Conservation (phyloP, 2,888 invertebrate species). For the Leucoma salicis region DNA sequence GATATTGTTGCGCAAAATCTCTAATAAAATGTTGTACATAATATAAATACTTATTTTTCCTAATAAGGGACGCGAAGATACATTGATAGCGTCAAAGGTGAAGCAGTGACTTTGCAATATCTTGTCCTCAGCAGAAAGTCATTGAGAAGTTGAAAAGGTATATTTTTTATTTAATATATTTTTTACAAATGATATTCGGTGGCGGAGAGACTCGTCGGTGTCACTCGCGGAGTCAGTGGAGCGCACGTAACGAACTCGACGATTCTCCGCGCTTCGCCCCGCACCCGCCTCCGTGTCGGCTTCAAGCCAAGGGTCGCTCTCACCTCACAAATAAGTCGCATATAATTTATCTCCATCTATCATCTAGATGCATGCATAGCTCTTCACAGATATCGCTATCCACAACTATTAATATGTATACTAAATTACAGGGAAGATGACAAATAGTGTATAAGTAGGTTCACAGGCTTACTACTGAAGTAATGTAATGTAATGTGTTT, state of each 20-base stretch:
- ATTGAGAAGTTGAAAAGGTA: conserved; percentile 64
- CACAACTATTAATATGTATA: too few relatives aligned
- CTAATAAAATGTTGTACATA: too few relatives aligned
- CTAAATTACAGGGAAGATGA: too few relatives aligned
- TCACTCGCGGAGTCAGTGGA: conserved; percentile 69
- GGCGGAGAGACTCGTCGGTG: conserved; percentile 63
- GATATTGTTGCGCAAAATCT: too few relatives aligned
- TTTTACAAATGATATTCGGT: conserved; percentile 63
- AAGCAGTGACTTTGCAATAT: conserved; percentile 42
- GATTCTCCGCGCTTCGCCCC: conserved; percentile 43
- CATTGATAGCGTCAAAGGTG: conserved; percentile 36
- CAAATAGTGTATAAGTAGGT: too few relatives aligned
- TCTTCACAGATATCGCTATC: conserved; percentile 11
- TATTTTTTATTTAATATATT: conserved; percentile 65
- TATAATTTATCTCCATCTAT: conserved; percentile 35
- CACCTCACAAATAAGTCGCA: conserved; percentile 34
- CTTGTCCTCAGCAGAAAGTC: conserved; percentile 54
- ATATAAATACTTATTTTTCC: conserved; percentile 9
- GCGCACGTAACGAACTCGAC: conserved; percentile 73
- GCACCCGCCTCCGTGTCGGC: conserved; percentile 18
- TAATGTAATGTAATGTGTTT: too few relatives aligned
- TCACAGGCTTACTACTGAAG: too few relatives aligned
- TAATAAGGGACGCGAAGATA: conserved; percentile 20
- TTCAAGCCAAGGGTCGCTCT: conserved; percentile 31
- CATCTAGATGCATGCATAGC: conserved; percentile 23